These are phyloP conservation scores for Dendrocincla fuliginosa DNA, from an alignment of 2,797 vertebrate genomes.

Conservation along the genomic window DNA sequence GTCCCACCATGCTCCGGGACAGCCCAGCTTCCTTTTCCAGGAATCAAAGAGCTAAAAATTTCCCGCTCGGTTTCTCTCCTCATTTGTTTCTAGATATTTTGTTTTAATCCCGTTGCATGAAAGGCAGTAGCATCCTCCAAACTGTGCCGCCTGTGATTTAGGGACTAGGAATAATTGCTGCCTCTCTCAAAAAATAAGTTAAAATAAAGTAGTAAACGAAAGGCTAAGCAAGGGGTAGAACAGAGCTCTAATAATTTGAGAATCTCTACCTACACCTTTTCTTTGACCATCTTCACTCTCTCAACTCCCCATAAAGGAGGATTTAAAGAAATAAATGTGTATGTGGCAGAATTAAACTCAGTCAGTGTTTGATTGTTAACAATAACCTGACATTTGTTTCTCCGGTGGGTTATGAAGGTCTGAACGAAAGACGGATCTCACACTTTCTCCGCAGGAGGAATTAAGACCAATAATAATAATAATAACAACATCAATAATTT, in stretches of 20 bases:
- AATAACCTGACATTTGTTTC: neutral
- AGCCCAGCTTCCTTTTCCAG: neutral
- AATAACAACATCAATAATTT: neutral
- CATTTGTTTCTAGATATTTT: neutral
- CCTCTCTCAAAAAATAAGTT: neutral
- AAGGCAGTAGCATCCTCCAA: neutral
- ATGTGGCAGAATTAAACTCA: neutral
- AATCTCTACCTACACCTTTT: neutral
- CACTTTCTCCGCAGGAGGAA: neutral
- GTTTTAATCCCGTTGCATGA: neutral
- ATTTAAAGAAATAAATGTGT: neutral
- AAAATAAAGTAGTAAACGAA: neutral
- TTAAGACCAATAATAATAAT: neutral
- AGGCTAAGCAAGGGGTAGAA: neutral
- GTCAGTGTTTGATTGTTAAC: accelerated
- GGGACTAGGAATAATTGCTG: neutral
- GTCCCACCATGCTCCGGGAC: neutral
- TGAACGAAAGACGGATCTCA: neutral
- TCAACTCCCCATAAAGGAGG: neutral
- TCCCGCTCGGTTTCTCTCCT: neutral
- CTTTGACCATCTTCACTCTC: neutral
- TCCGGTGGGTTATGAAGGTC: neutral
- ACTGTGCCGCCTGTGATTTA: neutral
- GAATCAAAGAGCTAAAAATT: neutral
- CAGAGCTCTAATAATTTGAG: neutral